Evolutionary conservation across 2,888 invertebrate genomes (phyloP).

Genomic region (Strigamia transsilvanica): DNA sequence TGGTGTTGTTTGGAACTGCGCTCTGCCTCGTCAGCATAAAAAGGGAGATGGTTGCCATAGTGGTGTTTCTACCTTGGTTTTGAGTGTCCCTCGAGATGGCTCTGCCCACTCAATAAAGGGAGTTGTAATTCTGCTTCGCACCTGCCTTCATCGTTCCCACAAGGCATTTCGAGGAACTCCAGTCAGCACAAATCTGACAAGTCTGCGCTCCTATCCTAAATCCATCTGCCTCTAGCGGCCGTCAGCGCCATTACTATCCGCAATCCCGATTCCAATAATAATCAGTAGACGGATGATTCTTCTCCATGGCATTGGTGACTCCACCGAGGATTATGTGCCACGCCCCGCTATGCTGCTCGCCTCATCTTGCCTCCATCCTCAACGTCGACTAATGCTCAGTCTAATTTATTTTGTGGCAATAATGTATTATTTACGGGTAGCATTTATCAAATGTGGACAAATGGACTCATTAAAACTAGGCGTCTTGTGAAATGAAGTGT

Average conservation of each 20-base stretch:
- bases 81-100: slow-evolving; percentile 49
- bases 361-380: neutral
- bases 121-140: slow-evolving; percentile 48
- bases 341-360: neutral
- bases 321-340: slow-evolving; percentile 21
- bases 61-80: slow-evolving; percentile 49
- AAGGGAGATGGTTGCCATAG: slow-evolving; percentile 48
- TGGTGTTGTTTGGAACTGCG: slow-evolving; percentile 36
- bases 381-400: neutral
- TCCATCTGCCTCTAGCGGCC: slow-evolving; percentile 46
- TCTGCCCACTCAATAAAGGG: slow-evolving; percentile 49
- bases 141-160: slow-evolving; percentile 49
- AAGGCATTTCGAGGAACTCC: slow-evolving; percentile 49
- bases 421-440: too few species aligned
- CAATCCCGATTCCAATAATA: slow-evolving; percentile 46
- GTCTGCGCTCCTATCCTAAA: slow-evolving; percentile 44
- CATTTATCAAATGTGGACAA: too few species aligned
- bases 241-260: slow-evolving; percentile 42
- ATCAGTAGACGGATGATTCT: slow-evolving; percentile 37
- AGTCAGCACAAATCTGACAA: slow-evolving; percentile 49
- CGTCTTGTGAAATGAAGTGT: too few species aligned
- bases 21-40: slow-evolving; percentile 44
- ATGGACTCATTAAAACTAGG: too few species aligned
- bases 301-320: slow-evolving; percentile 16
- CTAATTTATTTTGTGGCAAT: neutral